phyloP scores from a whole-genome alignment of 2,113 vertebrate genomes.

The zebrafish (Danio rerio) region DNA sequence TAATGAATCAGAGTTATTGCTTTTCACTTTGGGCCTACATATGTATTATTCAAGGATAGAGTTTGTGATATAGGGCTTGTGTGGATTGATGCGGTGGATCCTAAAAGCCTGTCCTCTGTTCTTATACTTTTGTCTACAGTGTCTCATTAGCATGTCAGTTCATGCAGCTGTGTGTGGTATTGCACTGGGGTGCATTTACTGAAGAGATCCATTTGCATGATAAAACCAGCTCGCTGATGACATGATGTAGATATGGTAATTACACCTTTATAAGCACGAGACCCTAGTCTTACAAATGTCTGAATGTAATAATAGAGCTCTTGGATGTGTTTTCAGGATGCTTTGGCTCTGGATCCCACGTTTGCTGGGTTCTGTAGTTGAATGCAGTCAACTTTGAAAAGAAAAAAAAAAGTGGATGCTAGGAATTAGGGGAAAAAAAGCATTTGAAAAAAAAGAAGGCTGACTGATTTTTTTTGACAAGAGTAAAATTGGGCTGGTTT shows the following conservation, averaged over 20 bases:
- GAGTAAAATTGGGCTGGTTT: too few species aligned
- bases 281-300: slow-evolving; percentile 37
- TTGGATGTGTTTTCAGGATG: slow-evolving; percentile 6
- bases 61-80: slow-evolving; percentile 18
- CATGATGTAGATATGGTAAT: slow-evolving; percentile 50
- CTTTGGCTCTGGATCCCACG: slow-evolving; percentile 6
- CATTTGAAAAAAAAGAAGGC: too few species aligned
- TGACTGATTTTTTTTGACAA: too few species aligned
- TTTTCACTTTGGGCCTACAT: slow-evolving; percentile 47
- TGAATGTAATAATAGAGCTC: slow-evolving; percentile 34
- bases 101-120: slow-evolving; percentile 48
- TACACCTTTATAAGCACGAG: slow-evolving; percentile 51
- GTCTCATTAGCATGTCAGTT: slow-evolving; percentile 53
- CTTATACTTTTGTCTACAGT: slow-evolving; percentile 44
- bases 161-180: slow-evolving; percentile 53
- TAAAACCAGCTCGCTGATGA: slow-evolving; percentile 48
- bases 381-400: background rate
- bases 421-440: background rate
- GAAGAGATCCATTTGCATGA: slow-evolving; percentile 54
- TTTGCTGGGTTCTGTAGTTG: background rate
- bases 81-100: slow-evolving; percentile 37
- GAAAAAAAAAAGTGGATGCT: too few species aligned
- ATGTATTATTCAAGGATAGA: slow-evolving; percentile 41
- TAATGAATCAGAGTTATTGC: slow-evolving; percentile 52
- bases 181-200: slow-evolving; percentile 42